A percentile compares a stretch with the other conserved stretches of the same genome.
Conservation (phyloP, 2,797 vertebrate genomes). For the Neolamprologus multifasciatus region DNA sequence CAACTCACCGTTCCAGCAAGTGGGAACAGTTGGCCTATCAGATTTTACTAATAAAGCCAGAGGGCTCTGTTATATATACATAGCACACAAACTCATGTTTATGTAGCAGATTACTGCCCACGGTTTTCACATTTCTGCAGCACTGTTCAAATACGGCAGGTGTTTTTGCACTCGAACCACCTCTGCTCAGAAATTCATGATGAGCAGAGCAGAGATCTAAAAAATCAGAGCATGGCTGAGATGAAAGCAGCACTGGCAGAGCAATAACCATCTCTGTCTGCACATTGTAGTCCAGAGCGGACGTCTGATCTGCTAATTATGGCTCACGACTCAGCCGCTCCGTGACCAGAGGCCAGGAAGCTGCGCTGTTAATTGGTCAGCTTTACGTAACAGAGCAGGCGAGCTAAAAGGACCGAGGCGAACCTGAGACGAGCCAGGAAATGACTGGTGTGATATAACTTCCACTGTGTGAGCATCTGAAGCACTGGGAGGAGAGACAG, state of each 20-base stretch:
- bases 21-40: neutral
- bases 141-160: neutral
- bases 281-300: neutral
- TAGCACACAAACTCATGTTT: neutral
- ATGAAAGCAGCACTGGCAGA: neutral
- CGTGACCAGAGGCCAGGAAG: conserved; percentile 8
- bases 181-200: neutral
- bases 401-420: neutral
- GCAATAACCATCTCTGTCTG: neutral
- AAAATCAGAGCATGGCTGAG: neutral
- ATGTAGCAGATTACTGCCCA: neutral
- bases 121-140: neutral
- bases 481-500: neutral
- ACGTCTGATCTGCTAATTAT: conserved; percentile 26
- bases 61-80: neutral
- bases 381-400: conserved; percentile 9
- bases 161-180: neutral
- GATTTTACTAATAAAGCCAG: neutral
- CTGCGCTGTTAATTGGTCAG: conserved; percentile 12
- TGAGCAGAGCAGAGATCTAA: neutral
- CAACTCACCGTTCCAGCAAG: neutral
- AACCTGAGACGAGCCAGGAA: neutral
- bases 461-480: neutral
- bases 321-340: neutral
- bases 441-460: neutral